Base-by-base conservation (phyloP, 2,888 invertebrate species). In the Nemotelus nigrinus region DNA sequence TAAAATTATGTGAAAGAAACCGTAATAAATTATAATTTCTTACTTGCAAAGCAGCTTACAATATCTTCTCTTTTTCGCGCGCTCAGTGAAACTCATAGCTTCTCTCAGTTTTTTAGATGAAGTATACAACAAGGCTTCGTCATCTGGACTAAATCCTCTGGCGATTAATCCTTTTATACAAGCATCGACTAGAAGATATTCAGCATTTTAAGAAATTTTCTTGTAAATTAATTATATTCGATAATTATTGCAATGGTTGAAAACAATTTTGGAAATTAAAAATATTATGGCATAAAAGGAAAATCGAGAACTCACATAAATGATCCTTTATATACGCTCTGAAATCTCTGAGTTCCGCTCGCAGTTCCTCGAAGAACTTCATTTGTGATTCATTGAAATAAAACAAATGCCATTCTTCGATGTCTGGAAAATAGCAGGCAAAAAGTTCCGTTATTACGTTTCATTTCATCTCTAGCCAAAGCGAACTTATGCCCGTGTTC, bases 11-110 rank as follows among this genome's bases (percentile, higher is more conserved):
- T 25, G 25, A 25, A 25, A 25, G 25, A 25, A 25, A 25, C 25
- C 0, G 25, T 25, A 25, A 25, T 25, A 25, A 0, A 25, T 25
- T 25, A 25, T 25, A 25, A 25, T 25, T 25, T 25, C 81, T 85
- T 88, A 96, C 96, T 93, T 90, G 55, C 94, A 92, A 2, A 96
- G 88, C 79, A 94, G 88, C 83, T 91, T 91, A 84, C 96, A 96
- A 84, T 93, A 94, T 81, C 92, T 91, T 80, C 94, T 90, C 84
- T 96, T 96, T 82, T 92, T 92, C 0, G 94, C 94, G 83, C 96
- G 95, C 83, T 96, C 94, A 70, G 95, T 95, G 84, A 95, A 96
- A 3, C 94, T 93, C 91, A 95, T 93, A 81, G 93, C 93, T 41
- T 91, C 90, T 0, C 90, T 89, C 78, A 90, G 89, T 83, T 90